A percentile compares a stretch with the other conserved stretches of the same genome.
phyloP scores from a whole-genome alignment of 2,113 vertebrate species.

The Stegastes partitus region DNA sequence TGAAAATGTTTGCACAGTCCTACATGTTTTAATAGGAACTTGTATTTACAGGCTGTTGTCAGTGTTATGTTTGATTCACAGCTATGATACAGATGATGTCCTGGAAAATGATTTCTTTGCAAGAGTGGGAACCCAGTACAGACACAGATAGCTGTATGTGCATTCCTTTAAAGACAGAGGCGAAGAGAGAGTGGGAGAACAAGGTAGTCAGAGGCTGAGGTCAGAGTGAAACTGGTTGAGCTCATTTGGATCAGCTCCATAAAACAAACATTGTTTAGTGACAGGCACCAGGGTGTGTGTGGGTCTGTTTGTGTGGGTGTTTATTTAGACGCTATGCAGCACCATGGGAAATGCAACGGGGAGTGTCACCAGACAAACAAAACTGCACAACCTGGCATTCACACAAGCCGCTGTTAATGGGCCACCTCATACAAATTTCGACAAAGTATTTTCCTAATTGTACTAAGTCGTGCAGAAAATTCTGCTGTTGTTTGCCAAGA shows the following conservation, averaged over 20 bases:
- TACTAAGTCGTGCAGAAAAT: conserved; percentile 2
- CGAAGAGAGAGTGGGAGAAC: not conserved
- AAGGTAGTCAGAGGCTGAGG: conserved; percentile 27
- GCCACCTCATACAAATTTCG: conserved; percentile 25
- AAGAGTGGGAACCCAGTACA: not conserved
- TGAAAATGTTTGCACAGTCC: not conserved
- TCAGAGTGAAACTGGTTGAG: conserved; percentile 57
- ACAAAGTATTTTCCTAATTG: conserved; percentile 21
- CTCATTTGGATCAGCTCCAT: conserved; percentile 69
- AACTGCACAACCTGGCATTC: conserved; percentile 20
- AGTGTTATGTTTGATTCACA: not conserved
- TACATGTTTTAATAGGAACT: not conserved
- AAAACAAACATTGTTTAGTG: conserved; percentile 79
- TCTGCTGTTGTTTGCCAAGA: not conserved
- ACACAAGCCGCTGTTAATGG: conserved; percentile 26
- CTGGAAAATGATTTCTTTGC: not conserved
- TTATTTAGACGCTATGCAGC: conserved; percentile 62
- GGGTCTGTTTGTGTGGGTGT: conserved; percentile 59
- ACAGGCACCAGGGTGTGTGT: conserved; percentile 70
- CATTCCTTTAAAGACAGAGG: conserved; percentile 28
- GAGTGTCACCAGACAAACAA: conserved; percentile 64
- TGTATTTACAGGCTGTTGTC: not conserved
- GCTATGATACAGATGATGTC: not conserved
- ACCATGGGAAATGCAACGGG: conserved; percentile 71
- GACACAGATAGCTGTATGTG: conserved; percentile 56